Base-by-base conservation (phyloP, 1,140 invertebrate genomes). In the Callitettix versicolor region DNA sequence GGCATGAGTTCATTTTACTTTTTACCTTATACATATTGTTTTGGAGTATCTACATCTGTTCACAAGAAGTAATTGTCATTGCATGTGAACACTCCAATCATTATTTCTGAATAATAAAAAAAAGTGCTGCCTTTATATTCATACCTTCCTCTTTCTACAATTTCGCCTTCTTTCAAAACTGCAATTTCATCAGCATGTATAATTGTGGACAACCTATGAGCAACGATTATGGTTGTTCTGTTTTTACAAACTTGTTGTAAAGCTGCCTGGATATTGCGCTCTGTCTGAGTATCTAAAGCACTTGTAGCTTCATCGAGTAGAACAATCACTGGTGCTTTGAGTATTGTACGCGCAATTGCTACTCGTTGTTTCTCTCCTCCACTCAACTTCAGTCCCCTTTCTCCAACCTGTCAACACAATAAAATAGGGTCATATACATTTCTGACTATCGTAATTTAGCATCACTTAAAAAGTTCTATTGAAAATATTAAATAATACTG, bases 351-450 rank as follows among this genome's bases (percentile, higher is more conserved):
- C 0, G 92, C 90, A 57, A 96, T 96, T 0, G 92, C 93, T 47
- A 96, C 88, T 61, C 93, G 77, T 68, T 96, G 93, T 60, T 95
- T 95, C 67, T 96, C 91, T 17, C 92, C 92, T 1, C 92, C 92
- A 69, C 84, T 88, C 15, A 91, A 70, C 41, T 84, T 76, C 22
- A 90, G 67, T 33, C 88, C 88, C 65, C 87, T 73, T 68, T 90
- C 87, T 17, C 87, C 86, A 22, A 90, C 85, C 79, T 84, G 42
- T 15, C 56, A 61, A 52, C 20, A 24, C 34, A 21, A 52, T 21
- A 33, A 7, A n/a, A 52, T 6, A 21, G 7, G 3, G 18, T 38
- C 20, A 34, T 17, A 1, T 17, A 40, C 36, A 52, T 18, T 44
- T 42, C n/a, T n/a, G n/a, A 6, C 7, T 24, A 43, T 7, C 11